phyloP scores from a whole-genome alignment of 2,888 invertebrate species.

The Tenthredo distinguenda region DNA sequence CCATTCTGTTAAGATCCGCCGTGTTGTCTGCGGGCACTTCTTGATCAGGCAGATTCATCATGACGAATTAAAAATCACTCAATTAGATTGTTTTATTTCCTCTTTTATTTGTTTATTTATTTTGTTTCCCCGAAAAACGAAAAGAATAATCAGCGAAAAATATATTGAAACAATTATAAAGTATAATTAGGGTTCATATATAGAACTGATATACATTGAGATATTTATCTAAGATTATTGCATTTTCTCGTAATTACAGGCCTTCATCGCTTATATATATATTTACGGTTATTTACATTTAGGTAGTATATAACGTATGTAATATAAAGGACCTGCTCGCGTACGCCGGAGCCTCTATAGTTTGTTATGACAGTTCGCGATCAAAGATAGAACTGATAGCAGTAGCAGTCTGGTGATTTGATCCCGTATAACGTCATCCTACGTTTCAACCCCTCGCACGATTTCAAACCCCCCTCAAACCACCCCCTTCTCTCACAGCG shows the following conservation, averaged over 20 bases:
- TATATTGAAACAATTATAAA: not conserved
- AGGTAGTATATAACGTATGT: not conserved
- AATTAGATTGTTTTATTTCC: not conserved
- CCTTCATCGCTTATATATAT: conserved; percentile 2
- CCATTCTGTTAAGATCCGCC: conserved; percentile 68
- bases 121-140: not conserved
- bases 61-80: conserved; percentile 54
- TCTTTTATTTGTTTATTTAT: not conserved
- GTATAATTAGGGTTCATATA: not conserved
- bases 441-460: conserved; percentile 23
- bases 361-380: conserved; percentile 59
- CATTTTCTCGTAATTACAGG: conserved; percentile 21
- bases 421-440: conserved; percentile 61
- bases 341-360: conserved; percentile 29
- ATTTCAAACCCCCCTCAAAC: not conserved
- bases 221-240: not conserved
- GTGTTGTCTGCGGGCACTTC: conserved; percentile 69
- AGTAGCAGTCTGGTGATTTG: conserved; percentile 67
- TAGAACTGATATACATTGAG: not conserved
- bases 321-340: not conserved
- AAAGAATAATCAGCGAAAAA: not conserved
- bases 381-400: conserved; percentile 66
- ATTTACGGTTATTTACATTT: conserved; percentile 6
- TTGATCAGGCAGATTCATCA: conserved; percentile 71
- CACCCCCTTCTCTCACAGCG: not conserved